Evolutionary conservation across 2,113 vertebrate species (phyloP).

Genomic region (Craseonycteris thonglongyai): DNA sequence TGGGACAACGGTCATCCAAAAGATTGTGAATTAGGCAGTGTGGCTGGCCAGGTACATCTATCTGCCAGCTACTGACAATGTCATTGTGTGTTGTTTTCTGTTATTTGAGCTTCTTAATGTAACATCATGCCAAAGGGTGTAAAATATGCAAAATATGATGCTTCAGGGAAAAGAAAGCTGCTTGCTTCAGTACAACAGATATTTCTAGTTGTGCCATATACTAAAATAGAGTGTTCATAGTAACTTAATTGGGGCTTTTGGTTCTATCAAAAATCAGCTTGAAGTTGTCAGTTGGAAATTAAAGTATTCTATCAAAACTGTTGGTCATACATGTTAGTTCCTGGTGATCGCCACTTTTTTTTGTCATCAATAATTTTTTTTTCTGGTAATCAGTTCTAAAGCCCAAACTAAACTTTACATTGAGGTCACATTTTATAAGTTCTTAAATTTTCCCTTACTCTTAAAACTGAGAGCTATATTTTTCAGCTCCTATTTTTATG

Average conservation of each 20-base stretch:
- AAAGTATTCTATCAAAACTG: neutral
- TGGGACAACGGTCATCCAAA: neutral
- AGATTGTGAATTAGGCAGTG: neutral
- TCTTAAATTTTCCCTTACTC: neutral
- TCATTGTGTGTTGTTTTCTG: neutral
- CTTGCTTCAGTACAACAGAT: neutral
- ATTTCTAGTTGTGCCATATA: neutral
- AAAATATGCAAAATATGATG: neutral
- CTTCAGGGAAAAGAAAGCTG: slow-evolving; percentile 9
- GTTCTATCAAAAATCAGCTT: neutral
- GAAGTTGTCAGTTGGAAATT: slow-evolving; percentile 3
- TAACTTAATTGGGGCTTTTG: neutral
- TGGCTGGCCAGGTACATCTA: neutral
- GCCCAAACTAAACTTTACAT: neutral
- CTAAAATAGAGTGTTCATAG: neutral
- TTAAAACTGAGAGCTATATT: slow-evolving; percentile 1
- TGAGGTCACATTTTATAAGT: slow-evolving; percentile 4
- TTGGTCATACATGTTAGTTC: neutral
- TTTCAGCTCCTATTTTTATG: neutral
- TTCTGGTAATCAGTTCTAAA: slow-evolving; percentile 37
- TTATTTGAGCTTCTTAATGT: slow-evolving; percentile 4
- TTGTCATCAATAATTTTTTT: neutral
- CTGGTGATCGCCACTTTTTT: neutral
- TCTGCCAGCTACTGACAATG: slow-evolving; percentile 29
- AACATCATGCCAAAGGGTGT: neutral